These are phyloP conservation scores for Hemiscyllium ocellatum DNA, from an alignment of 2,113 vertebrate species.

Conservation along the genomic window DNA sequence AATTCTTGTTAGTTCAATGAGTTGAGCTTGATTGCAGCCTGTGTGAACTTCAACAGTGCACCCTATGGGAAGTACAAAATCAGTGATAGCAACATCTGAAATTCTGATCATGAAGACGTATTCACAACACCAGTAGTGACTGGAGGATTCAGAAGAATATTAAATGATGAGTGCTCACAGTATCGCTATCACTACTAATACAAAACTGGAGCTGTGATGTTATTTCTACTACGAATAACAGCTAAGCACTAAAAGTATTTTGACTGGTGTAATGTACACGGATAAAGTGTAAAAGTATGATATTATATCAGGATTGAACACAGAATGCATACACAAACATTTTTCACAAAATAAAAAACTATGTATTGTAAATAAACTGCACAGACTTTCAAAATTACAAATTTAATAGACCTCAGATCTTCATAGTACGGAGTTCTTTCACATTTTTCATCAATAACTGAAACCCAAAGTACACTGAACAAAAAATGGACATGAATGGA, in stretches of 20 bases:
- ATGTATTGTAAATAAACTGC: neutral
- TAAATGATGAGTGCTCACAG: too few relatives aligned
- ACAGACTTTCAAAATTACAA: neutral
- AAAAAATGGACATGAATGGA: neutral
- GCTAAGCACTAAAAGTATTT: neutral
- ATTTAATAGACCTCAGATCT: neutral
- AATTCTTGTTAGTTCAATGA: too few relatives aligned
- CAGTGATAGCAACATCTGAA: too few relatives aligned
- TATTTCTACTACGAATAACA: neutral
- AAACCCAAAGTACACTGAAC: neutral
- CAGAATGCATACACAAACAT: neutral
- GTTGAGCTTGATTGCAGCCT: too few relatives aligned
- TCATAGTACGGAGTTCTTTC: neutral
- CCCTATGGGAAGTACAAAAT: too few relatives aligned
- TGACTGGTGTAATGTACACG: neutral
- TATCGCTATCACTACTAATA: too few relatives aligned
- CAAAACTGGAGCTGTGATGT: neutral
- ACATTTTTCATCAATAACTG: neutral
- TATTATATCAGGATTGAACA: neutral
- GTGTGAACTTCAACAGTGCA: too few relatives aligned
- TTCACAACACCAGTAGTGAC: too few relatives aligned
- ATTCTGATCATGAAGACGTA: too few relatives aligned
- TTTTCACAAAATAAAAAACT: neutral
- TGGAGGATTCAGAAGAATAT: too few relatives aligned
- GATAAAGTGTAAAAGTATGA: neutral